Evolutionary conservation across 30 jellyfish, hydroid and myxozoan species (phyloP).

Genomic region (Rhopilema esculentum): DNA sequence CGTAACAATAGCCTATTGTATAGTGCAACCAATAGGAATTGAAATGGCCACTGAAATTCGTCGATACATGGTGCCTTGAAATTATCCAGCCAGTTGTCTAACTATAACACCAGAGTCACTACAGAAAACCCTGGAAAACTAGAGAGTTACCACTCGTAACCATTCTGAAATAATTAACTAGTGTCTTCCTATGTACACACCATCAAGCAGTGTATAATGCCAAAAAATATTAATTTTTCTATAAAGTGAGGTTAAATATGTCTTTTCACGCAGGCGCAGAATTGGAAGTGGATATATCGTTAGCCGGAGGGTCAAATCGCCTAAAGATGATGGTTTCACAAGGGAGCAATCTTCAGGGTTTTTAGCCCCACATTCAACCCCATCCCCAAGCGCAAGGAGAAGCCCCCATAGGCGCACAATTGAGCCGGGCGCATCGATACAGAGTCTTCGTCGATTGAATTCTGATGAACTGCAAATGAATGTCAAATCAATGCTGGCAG

Average conservation of each 20-base stretch:
- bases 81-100: no score
- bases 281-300: conserved; percentile 62
- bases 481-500: conserved; percentile 39
- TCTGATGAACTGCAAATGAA: conserved; percentile 29
- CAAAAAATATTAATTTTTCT: no score
- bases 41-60: no score
- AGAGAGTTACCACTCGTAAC: no score
- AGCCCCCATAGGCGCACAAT: neutral
- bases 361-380: conserved; percentile 50
- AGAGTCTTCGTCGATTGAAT: conserved; percentile 19
- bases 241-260: neutral
- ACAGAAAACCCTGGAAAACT: no score
- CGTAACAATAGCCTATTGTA: no score
- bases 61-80: no score
- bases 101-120: no score
- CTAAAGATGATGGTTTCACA: conserved; percentile 30
- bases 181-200: no score
- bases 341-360: conserved; percentile 48
- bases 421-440: conserved; percentile 46
- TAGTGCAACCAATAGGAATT: no score
- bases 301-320: conserved; percentile 58
- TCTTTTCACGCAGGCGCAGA: conserved; percentile 5
- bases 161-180: no score
- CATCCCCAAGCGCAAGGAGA: conserved; percentile 17
- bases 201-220: no score